Base-by-base conservation (phyloP, 2,797 vertebrate species). In the Sphenodon punctatus region DNA sequence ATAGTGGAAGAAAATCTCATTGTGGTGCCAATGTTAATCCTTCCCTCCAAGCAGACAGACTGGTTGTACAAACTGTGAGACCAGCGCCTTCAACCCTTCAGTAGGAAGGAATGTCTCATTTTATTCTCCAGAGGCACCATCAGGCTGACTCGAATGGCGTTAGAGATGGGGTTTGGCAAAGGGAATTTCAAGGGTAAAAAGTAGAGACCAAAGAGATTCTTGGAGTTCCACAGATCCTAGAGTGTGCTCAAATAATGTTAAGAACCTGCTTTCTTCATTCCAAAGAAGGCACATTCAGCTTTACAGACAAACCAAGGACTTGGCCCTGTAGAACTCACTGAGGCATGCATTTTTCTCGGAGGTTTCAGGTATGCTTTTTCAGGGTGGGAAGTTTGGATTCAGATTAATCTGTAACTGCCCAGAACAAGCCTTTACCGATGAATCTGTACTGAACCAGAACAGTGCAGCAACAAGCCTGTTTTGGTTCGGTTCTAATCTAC, bases 31-130 rank as follows among this genome's bases (percentile, higher is more conserved):
- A 76, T 68, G 77, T 46, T 60, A 12, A 25, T 58, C 65, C 19
- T 48, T 66, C 12, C 16, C 67, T 39, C 63, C 70, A 56, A 65
- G 20, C 39, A 77, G 42, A 67, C 65, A 61, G 65, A 82, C 30
- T 53, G 86, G 75, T 32, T 2, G 13, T 67, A 49, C 67, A 65
- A 86, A 75, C n/a, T 77, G 27, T 69, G 78, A 38, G 71, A 65
- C 8, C 8, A 39, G 8, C 61, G 55, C 42, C 20, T 66, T 87
- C 87, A 88, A 78, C 73, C 58, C 73, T 89, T 76, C 53, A 14
- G 34, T 55, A 27, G 22, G 7, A 3, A 53, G n/a, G 30, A 56
- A 22, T 45, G 17, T 53, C n/a, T 53, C 27, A 53, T n/a, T 27
- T 12, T 41, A 7, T 61, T 72, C 65, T 32, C 5, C 61, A 72